These are phyloP conservation scores for Lasiurus borealis DNA, from an alignment of 2,113 vertebrate species.

Conservation along the genomic window DNA sequence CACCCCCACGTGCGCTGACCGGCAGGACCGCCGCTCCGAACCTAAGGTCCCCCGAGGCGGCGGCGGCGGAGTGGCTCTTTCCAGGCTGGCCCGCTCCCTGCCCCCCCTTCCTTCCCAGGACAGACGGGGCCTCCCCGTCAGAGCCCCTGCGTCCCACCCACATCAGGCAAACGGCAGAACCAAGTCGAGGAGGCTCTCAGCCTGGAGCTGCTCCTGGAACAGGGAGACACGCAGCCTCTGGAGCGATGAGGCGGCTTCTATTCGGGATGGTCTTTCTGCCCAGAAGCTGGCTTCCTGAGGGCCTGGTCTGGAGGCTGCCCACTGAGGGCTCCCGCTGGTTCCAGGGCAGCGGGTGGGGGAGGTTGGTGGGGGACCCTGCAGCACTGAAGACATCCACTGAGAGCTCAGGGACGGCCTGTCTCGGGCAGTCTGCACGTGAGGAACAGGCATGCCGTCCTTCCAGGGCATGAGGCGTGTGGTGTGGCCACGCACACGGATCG, in stretches of 20 bases:
- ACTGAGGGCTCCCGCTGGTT: neutral
- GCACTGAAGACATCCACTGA: neutral
- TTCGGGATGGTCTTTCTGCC: neutral
- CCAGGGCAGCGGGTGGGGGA: no score
- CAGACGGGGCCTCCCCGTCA: neutral
- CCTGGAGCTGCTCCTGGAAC: neutral
- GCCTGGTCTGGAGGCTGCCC: fast-evolving
- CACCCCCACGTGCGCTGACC: neutral
- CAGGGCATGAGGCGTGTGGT: slow-evolving; percentile 68
- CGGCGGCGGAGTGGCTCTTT: neutral
- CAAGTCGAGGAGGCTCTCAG: no score
- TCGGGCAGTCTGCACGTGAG: neutral
- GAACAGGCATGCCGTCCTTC: neutral
- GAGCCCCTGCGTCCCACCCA: neutral
- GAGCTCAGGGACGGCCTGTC: neutral
- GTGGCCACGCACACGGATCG: slow-evolving; percentile 35
- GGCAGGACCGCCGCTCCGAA: neutral
- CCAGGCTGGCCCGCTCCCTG: neutral
- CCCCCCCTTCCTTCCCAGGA: neutral
- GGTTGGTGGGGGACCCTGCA: no score
- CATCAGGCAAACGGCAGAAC: neutral
- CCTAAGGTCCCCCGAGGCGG: neutral
- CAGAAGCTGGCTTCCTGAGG: neutral
- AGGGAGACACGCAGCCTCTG: fast-evolving
- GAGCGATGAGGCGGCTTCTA: fast-evolving